Evolutionary conservation across 1,140 invertebrate species (phyloP).

Genomic region (Hyphantria cunea): DNA sequence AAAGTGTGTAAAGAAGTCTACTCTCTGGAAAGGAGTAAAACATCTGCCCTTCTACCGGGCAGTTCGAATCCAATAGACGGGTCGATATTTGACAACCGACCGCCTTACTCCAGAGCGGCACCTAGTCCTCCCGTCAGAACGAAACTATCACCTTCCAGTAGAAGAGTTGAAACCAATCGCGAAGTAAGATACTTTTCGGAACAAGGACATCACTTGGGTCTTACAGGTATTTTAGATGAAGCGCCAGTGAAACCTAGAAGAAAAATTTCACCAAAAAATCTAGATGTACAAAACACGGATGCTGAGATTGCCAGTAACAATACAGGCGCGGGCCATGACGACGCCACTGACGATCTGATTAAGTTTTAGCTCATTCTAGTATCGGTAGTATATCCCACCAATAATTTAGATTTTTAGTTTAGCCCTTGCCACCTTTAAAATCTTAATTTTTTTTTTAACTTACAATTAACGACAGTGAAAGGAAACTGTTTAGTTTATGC

Average conservation of each 20-base stretch:
- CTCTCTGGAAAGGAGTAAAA: slow-evolving; percentile 74
- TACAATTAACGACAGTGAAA: background rate
- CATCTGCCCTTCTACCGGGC: slow-evolving; percentile 59
- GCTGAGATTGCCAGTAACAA: slow-evolving; percentile 30
- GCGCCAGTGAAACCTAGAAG: slow-evolving; percentile 62
- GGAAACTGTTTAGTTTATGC: background rate
- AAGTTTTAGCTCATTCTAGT: slow-evolving; percentile 44
- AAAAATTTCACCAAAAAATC: slow-evolving; percentile 60
- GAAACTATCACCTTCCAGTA: slow-evolving; percentile 61
- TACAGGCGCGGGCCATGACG: slow-evolving; percentile 15
- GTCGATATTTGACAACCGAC: slow-evolving; percentile 75
- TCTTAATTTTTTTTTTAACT: background rate
- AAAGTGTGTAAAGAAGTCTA: slow-evolving; percentile 43
- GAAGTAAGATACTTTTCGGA: slow-evolving; percentile 51
- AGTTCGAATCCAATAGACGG: slow-evolving; percentile 60
- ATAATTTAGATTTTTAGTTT: slow-evolving; percentile 15
- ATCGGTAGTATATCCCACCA: slow-evolving; percentile 24
- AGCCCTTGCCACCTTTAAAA: slow-evolving; percentile 15
- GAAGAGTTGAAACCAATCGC: slow-evolving; percentile 61
- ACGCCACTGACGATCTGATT: slow-evolving; percentile 59
- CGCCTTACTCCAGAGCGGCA: slow-evolving; percentile 63
- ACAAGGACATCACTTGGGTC: slow-evolving; percentile 52
- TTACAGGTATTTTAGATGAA: slow-evolving; percentile 59
- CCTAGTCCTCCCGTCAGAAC: slow-evolving; percentile 75
- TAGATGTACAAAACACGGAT: slow-evolving; percentile 41